Base-by-base conservation (phyloP, 2,113 vertebrate species). In the Macrotis lagotis region DNA sequence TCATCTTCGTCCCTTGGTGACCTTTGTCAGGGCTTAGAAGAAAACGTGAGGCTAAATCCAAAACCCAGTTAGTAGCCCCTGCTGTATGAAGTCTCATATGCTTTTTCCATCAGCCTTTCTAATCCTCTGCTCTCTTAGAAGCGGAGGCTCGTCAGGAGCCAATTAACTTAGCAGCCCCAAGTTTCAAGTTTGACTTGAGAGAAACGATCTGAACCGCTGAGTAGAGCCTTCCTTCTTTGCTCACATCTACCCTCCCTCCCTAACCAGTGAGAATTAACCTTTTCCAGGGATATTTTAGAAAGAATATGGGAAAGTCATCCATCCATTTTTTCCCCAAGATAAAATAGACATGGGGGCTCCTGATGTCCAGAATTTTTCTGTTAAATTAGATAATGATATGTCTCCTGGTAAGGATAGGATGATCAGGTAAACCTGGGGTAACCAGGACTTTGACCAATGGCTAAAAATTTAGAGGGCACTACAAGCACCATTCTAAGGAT, bases 141-240 rank as follows among this genome's bases (percentile, higher is more conserved):
- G 90, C 14, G 26, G 25, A 59, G 28, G 0, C 4, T n/a, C 0
- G 0, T 24, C 2, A 90, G 3, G 53, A 90, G 24, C 83, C 37
- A 48, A n/a, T 52, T 88, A 83, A 7, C 22, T 83, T 90, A 89
- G 51, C 25, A 51, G 26, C 25, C 49, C 16, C 31, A 25, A 50
- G 53, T 47, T 55, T 90, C 88, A 59, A 26, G 25, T n/a, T 88
- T 90, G 48, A 49, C 7, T 28, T 2, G 0, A 0, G 44, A 37
- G 22, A 88, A 47, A 37, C 24, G 55, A 47, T 48, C 47, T 19
- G 12, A 8, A 5, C 19, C 37, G 52, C 14, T 6, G 24, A 24
- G 16, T 49, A 25, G 48, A 50, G 9, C 89, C 25, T 0, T 31
- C 0, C 2, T 47, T 4, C 26, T 50, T 51, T 0, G 91, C 44